These are phyloP conservation scores for Salvator merianae DNA, from an alignment of 2,113 vertebrate species.

Conservation along the genomic window DNA sequence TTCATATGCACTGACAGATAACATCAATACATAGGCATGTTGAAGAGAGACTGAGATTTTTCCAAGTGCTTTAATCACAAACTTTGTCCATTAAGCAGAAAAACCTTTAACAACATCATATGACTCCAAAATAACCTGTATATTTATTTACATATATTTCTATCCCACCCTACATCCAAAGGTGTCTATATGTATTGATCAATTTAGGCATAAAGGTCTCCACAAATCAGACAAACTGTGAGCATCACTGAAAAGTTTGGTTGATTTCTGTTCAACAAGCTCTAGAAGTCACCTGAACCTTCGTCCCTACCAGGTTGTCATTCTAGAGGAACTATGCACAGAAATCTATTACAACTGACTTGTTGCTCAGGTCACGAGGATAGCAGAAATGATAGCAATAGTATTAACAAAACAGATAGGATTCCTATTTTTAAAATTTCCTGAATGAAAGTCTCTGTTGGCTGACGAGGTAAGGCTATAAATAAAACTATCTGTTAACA, in stretches of 20 bases:
- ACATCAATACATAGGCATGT: neutral
- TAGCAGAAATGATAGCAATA: neutral
- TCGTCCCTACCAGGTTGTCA: neutral
- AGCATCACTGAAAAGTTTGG: too few species aligned
- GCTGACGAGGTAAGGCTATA: constrained; percentile 34
- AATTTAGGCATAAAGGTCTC: too few species aligned
- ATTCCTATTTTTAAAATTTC: constrained; percentile 30
- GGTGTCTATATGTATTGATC: too few species aligned
- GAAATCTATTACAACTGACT: neutral
- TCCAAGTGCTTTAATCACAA: neutral
- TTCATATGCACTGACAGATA: neutral
- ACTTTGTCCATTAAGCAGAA: too few species aligned
- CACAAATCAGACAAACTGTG: too few species aligned
- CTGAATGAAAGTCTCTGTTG: constrained; percentile 14
- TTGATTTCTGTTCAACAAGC: too few species aligned
- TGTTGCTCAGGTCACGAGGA: neutral
- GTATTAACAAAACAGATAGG: neutral
- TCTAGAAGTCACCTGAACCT: neutral
- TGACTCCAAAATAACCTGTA: too few species aligned
- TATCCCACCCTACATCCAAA: too few species aligned
- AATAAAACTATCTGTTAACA: constrained; percentile 50
- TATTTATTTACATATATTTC: too few species aligned
- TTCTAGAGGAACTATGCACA: neutral
- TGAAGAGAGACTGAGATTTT: neutral
- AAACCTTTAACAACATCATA: too few species aligned